Evolutionary conservation across 2,797 vertebrate species (phyloP).

Genomic region (Molothrus ater): DNA sequence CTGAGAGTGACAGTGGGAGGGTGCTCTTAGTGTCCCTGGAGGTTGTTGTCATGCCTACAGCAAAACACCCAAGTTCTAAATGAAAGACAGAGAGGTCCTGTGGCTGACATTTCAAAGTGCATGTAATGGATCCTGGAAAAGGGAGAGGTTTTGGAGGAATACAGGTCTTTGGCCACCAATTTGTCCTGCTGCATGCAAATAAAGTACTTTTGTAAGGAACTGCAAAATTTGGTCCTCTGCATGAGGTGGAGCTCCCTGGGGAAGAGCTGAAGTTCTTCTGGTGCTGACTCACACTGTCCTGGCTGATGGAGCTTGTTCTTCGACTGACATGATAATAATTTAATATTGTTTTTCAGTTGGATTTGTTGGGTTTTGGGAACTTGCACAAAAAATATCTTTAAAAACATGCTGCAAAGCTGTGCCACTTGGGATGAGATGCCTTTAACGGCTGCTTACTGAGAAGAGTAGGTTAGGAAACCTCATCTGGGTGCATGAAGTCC

Average conservation of each 20-base stretch:
- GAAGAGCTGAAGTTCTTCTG: neutral
- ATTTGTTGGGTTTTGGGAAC: neutral
- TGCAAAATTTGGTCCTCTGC: neutral
- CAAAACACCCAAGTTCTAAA: neutral
- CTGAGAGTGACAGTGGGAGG: neutral
- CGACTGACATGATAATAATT: rapidly evolving
- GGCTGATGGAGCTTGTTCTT: neutral
- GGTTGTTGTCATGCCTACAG: rapidly evolving
- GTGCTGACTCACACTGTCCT: rapidly evolving
- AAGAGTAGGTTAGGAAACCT: neutral
- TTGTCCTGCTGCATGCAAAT: neutral
- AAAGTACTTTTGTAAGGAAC: neutral
- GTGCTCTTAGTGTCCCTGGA: neutral
- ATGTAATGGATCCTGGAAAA: neutral
- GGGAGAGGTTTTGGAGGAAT: neutral
- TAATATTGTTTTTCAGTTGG: neutral
- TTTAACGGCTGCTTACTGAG: neutral
- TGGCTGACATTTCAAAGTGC: neutral
- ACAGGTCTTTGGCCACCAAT: neutral
- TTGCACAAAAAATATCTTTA: neutral
- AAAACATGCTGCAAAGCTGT: neutral
- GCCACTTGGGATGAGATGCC: neutral
- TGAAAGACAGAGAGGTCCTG: neutral
- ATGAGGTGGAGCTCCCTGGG: neutral
- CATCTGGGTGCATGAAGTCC: neutral